Conservation (phyloP, 2,113 vertebrate species). For the Mus pahari region DNA sequence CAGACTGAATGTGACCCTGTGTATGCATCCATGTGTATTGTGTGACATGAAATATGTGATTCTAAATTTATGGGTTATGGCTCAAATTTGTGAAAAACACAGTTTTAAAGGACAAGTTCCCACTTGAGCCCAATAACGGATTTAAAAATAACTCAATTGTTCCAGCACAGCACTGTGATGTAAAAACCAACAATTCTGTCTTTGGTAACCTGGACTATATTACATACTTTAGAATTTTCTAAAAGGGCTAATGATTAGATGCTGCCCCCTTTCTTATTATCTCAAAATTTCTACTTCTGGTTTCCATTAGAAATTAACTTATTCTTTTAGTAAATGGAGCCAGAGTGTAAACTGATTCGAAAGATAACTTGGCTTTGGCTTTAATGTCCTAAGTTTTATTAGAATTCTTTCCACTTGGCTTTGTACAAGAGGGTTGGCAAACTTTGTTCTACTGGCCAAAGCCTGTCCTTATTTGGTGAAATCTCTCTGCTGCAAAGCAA, state of each 20-base stretch:
- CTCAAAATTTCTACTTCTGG: slow-evolving; percentile 43
- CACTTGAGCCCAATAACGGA: not conserved
- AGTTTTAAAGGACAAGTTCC: slow-evolving; percentile 16
- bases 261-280: slow-evolving; percentile 36
- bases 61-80: not conserved
- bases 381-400: slow-evolving; percentile 42
- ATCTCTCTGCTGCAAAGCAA: not conserved
- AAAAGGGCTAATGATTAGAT: not conserved
- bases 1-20: not conserved
- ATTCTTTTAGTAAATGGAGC: not conserved
- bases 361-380: slow-evolving; percentile 42
- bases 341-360: slow-evolving; percentile 29
- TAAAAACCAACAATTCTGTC: not conserved
- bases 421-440: slow-evolving; percentile 12
- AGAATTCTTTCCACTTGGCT: slow-evolving; percentile 44
- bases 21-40: not conserved
- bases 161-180: not conserved
- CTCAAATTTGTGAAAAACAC: slow-evolving; percentile 12
- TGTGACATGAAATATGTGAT: slow-evolving; percentile 22
- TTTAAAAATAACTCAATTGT: slow-evolving; percentile 58
- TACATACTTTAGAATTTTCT: slow-evolving; percentile 48
- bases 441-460: slow-evolving; percentile 15
- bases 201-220: not conserved
- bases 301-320: slow-evolving; percentile 37
- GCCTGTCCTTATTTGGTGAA: not conserved